Percentiles rank a stretch among this genome's conserved stretches.
Conservation (phyloP, 1,140 invertebrate genomes). For the Ostrea edulis region DNA sequence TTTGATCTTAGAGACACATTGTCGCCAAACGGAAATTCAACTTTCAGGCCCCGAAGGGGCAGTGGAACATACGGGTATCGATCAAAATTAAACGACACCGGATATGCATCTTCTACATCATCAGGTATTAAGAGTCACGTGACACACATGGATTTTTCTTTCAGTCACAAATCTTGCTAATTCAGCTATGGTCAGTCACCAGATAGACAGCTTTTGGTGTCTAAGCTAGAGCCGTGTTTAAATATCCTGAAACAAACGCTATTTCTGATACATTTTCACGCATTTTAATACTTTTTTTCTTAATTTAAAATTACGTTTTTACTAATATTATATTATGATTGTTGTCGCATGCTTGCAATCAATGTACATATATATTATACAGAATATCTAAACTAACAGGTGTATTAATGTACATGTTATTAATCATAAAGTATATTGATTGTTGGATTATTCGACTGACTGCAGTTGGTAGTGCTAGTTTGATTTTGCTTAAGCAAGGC, state of each 20-base stretch:
- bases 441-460: background rate
- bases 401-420: background rate
- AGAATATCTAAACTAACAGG: conserved; percentile 2
- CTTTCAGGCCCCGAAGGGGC: conserved; percentile 65
- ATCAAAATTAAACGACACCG: conserved; percentile 69
- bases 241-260: background rate
- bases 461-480: conserved; percentile 8
- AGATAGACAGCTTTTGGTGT: conserved; percentile 15
- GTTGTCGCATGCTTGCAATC: background rate
- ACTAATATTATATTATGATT: conserved; percentile 3
- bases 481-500: background rate
- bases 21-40: conserved; percentile 58
- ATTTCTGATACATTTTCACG: background rate
- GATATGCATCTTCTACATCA: conserved; percentile 74
- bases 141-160: background rate
- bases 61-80: conserved; percentile 69
- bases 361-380: background rate
- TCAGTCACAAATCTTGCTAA: background rate
- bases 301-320: background rate
- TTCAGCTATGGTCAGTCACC: background rate
- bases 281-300: background rate
- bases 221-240: background rate
- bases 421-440: background rate
- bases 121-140: conserved; percentile 68
- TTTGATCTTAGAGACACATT: conserved; percentile 75